phyloP scores from a whole-genome alignment of 2,888 invertebrate genomes.

The Platycnemis pennipes region DNA sequence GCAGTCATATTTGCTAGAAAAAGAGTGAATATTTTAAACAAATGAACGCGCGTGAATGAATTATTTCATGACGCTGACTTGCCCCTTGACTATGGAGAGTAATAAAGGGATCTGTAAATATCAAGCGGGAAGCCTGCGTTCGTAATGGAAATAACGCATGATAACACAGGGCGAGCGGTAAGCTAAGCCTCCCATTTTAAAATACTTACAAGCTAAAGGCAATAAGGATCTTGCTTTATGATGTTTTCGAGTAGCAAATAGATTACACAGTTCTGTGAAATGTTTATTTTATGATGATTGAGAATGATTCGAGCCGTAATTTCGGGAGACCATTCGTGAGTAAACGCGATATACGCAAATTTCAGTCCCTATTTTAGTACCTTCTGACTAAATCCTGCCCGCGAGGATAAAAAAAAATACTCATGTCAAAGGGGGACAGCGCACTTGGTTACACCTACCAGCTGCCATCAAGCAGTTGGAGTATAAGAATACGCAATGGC shows the following conservation, averaged over 20 bases:
- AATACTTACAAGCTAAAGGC: background rate
- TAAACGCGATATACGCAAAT: background rate
- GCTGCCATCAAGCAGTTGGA: constrained; percentile 89
- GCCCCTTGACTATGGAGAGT: constrained; percentile 24
- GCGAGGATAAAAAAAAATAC: constrained; percentile 77
- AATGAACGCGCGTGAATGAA: constrained; percentile 13
- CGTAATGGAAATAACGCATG: constrained; percentile 37
- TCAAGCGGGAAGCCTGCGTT: constrained; percentile 21
- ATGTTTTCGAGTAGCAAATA: background rate
- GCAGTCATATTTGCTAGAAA: background rate
- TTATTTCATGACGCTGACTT: background rate
- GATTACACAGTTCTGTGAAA: background rate
- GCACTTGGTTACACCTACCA: constrained; percentile 90
- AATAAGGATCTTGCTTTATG: background rate
- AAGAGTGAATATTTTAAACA: background rate
- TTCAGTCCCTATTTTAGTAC: constrained; percentile 23
- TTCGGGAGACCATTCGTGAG: background rate
- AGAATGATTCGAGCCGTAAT: background rate
- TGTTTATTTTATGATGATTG: background rate
- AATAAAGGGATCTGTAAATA: constrained; percentile 7
- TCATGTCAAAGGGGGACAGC: constrained; percentile 79
- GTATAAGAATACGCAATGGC: constrained; percentile 88
- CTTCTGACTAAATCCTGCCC: background rate
- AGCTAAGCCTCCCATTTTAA: constrained; percentile 55
- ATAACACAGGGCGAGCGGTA: constrained; percentile 34